Evolutionary conservation across 2,113 vertebrate genomes (phyloP), one percentile per base, ranked within the genome.

Genomic region (Variabilichromis moorii): DNA sequence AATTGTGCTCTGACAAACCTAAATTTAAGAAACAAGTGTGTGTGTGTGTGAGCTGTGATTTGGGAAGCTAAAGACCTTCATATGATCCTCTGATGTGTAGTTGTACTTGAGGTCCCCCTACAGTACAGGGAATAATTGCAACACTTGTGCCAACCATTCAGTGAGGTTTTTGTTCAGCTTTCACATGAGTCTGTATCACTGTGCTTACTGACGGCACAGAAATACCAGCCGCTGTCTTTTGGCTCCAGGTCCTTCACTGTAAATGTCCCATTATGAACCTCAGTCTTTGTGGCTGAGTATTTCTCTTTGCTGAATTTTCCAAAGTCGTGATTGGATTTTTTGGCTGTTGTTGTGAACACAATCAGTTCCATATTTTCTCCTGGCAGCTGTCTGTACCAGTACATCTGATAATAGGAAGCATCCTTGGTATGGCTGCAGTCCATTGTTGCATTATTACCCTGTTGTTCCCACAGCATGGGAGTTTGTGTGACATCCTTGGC

Each of bases 191-290:
- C 71, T 91, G 59, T 33, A 54, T 83, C 33, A 85, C 86, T 87
- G 90, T 93, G 84, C 50, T 83, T 0, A 50, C 81, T 80, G 8
- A 87, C 89, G 1, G 89, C 85, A 88, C 93, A 93, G 90, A 93
- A 93, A 40, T 92, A 90, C 84, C 82, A 21, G 68, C 92, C 86
- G 19, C 57, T 28, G 17, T 90, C 89, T 24, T 2, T 24, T 24
- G 81, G 66, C 86, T 8, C 13, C 84, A 92, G 57, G 5, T 84
- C 0, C 45, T 84, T 87, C 59, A 92, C 91, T 14, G 84, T 87
- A 12, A 92, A 83, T 2, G 71, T 85, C 40, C 91, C 91, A 1
- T 2, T 88, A 0, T 5, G 1, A 73, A 1, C 19, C 1, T 55
- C 2, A 10, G 83, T 13, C 9, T 88, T 91, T 5, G 59, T 84